A percentile compares a stretch with the other conserved stretches of the same genome.
These are phyloP conservation scores for Pterocles orientalis DNA, from an alignment of 2,113 vertebrate species.

Conservation along the genomic window DNA sequence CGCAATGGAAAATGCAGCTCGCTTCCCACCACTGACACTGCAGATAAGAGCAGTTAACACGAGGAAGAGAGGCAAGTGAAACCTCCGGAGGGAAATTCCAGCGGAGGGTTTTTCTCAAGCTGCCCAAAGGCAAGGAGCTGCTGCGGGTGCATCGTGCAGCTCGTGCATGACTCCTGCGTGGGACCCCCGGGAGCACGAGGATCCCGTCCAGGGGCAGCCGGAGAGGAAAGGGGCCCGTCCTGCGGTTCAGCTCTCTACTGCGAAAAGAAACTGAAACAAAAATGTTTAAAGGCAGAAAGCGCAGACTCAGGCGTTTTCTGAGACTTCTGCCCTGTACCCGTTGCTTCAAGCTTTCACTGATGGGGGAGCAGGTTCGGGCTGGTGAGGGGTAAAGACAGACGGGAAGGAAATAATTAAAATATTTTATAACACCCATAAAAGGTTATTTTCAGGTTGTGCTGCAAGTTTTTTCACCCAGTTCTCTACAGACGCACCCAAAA, in stretches of 20 bases:
- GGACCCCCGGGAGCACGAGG: rapidly evolving
- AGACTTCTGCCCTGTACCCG: rapidly evolving
- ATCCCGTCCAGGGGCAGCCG: background rate
- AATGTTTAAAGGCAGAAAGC: background rate
- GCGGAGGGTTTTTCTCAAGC: slow-evolving; percentile 6
- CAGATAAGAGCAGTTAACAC: background rate
- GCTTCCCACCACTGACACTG: background rate
- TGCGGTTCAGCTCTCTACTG: rapidly evolving
- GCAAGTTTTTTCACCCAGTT: background rate
- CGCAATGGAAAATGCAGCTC: rapidly evolving
- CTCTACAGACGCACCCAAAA: rapidly evolving
- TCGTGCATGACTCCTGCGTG: rapidly evolving
- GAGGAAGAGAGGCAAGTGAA: slow-evolving; percentile 26
- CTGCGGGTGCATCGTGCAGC: rapidly evolving
- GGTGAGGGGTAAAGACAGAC: background rate
- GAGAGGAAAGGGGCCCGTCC: background rate
- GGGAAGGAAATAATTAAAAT: background rate
- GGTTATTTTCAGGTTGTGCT: background rate
- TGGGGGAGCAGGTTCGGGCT: background rate
- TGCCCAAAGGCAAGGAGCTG: background rate
- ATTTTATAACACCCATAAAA: background rate
- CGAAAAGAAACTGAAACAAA: background rate
- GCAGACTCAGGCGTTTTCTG: rapidly evolving
- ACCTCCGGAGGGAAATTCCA: slow-evolving; percentile 36
- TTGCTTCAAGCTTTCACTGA: background rate